Percentiles rank a stretch among this genome's conserved stretches.
phyloP scores from a whole-genome alignment of 2,113 vertebrate species.

The Ceuthmochares aereus region DNA sequence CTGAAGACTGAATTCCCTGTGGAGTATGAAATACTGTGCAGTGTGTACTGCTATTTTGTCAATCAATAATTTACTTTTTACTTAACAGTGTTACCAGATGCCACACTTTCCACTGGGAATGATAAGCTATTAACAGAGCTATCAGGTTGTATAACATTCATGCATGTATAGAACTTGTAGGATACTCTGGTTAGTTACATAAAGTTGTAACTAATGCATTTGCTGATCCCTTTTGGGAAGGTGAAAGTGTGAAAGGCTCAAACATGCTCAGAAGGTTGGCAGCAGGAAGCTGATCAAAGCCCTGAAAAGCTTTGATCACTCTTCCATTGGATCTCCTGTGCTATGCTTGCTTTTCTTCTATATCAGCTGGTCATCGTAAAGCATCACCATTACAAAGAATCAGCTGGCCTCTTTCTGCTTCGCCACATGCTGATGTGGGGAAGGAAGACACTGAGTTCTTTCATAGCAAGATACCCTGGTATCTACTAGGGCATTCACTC shows the following conservation, averaged over 20 bases:
- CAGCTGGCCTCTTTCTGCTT: not conserved
- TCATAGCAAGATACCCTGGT: not conserved
- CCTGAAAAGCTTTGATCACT: not conserved
- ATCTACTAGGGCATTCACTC: not conserved
- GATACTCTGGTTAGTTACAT: not conserved
- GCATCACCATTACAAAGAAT: not conserved
- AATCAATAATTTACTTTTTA: conserved; percentile 12
- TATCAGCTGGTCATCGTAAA: not conserved
- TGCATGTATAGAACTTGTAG: not conserved
- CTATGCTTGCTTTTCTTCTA: not conserved
- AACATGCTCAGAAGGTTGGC: not conserved
- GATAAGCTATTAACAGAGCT: not conserved
- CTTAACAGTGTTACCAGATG: not conserved
- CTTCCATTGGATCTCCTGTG: not conserved
- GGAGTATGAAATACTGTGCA: not conserved
- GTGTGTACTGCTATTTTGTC: not conserved
- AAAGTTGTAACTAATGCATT: not conserved
- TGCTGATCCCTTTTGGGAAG: not conserved
- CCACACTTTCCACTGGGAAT: not conserved
- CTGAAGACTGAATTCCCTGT: not conserved
- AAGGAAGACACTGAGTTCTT: not conserved
- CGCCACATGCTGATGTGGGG: not conserved
- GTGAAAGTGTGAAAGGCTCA: not conserved
- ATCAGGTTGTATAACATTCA: not conserved
- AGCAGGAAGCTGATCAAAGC: not conserved